Evolutionary conservation across 30 jellyfish, hydroid and myxozoan genomes (phyloP), one percentile per base, ranked within the genome.

Genomic region (Turritopsis rubra): DNA sequence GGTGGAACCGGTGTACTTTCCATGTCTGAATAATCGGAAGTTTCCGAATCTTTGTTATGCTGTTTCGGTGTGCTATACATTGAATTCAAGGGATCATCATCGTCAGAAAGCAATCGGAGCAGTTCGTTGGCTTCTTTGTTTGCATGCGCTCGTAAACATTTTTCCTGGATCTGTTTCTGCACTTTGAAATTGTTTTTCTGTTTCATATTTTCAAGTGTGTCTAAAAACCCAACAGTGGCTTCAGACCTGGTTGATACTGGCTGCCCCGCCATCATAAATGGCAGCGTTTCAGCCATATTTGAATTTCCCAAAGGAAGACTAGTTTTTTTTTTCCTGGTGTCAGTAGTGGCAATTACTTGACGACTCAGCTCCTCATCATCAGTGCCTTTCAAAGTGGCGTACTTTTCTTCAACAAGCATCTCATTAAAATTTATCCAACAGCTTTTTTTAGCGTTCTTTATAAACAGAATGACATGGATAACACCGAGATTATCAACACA

Each of bases 381-480:
- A n/a, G 30, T 27, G 77, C 19, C 31, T 68, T 68, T 68, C 77
- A 17, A 68, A n/a, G 52, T 54, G 0, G 92, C 96, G 72, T 75
- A 88, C 27, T 83, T 73, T 71, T 78, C 92, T 21, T 83, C 53
- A 21, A 88, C 93, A 28, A 75, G 80, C 31, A 83, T 24, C 53
- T 88, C 86, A 72, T 88, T 88, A 60, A 88, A 79, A 66, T 84
- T 88, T 7, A 52, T 53, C 90, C 79, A 82, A 53, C 53, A 74
- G 16, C 65, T 18, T 65, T 65, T 65, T 18, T 80, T 68, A 27
- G 19, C 73, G 19, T 27, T 68, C 30, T 68, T 68, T 8, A n/a
- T 19, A 27, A n/a, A 68, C 8, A 68, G 30, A 68, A 68, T 27
- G 9, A 68, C 19, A 19, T n/a, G 77, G 30, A 8, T 23, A 68